Evolutionary conservation across 2,113 vertebrate species (phyloP), one percentile per base, ranked within the genome.

Genomic region (Triplophysa rosa): DNA sequence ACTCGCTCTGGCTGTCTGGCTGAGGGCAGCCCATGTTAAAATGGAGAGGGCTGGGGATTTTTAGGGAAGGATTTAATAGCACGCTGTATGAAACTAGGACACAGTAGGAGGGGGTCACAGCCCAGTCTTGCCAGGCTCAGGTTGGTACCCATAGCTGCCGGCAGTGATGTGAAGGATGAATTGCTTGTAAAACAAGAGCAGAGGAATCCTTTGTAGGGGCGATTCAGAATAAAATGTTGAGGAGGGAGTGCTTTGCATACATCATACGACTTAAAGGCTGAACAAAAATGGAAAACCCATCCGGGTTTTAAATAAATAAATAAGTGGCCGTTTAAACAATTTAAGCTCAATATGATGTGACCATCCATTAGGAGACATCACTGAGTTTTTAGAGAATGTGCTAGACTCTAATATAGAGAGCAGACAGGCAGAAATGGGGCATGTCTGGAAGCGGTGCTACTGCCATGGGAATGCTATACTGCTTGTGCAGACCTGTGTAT

Each of bases 81-180:
- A 72, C 17, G 1, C n/a, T 47, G 33, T 59, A 21, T 5, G 59
- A 78, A 78, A 73, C 61, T 82, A 73, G 81, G 76, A 12, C 76
- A 82, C 49, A 29, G 42, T 8, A 37, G 45, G 67, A 14, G 24
- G 49, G 78, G 69, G 61, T 23, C n/a, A n/a, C 24, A 71, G 54
- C 13, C n/a, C 21, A 59, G 17, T 45, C 33, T 45, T 24, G 37
- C 14, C 33, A 65, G 49, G 61, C 81, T 33, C 49, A 82, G 63
- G 84, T 19, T 67, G 81, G 80, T 54, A 40, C 82, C 81, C 82
- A 75, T 79, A 83, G 69, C 81, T 81, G 84, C 80, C 77, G 74
- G 85, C 80, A 81, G 68, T 87, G 78, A 83, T 83, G 78, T 81
- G 72, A 83, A 86, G 85, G 79, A 90, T 83, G 82, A 89, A 89